Evolutionary conservation across 1,140 invertebrate genomes (phyloP), one percentile per base, ranked within the genome.

Genomic region (Globodera rostochiensis): DNA sequence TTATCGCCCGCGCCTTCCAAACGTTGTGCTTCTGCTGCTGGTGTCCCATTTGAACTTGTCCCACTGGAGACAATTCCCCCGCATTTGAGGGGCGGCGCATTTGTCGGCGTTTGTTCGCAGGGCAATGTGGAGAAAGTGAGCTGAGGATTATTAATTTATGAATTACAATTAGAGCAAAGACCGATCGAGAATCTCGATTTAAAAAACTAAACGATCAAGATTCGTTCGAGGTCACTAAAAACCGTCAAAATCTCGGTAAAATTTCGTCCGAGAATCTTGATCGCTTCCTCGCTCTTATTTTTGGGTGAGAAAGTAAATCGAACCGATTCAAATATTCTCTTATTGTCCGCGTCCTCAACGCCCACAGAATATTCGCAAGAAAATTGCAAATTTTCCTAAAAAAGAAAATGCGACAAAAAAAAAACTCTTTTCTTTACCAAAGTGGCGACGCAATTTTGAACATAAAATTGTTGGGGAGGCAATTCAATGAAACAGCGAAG

Each of bases 311-410:
- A 36, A 36, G 36, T 36, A 36, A 36, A 15, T 73, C 4, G 6
- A n/a, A 73, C 71, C 50, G 46, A 47, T 73, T 73, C 71, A 73
- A 73, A 77, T n/a, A 57, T 50, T 77, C 74, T 13, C 19, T 13
- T 15, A 84, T 80, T n/a, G 45, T 49, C 66, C 7, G 36, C 46
- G 19, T 45, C 60, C 75, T 83, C 85, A 15, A 85, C 77, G 73
- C 85, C 83, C 6, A 87, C 82, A 36, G 69, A 77, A 57, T 85
- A 85, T 15, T 85, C 85, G 60, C 84, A 85, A 7, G 66, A 46
- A 57, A 85, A 85, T 76, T 84, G 79, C 0, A 85, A 70, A 25
- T 81, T 53, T 47, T 80, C 82, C 83, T 71, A 45, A 21, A 70
- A 11, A 70, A 25, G 36, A 36, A 45, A 15, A 19, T 71, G 1